Percentiles rank a stretch among this genome's conserved stretches.
These are phyloP conservation scores for Karalla daura DNA, from an alignment of 2,797 vertebrate species.

Conservation along the genomic window DNA sequence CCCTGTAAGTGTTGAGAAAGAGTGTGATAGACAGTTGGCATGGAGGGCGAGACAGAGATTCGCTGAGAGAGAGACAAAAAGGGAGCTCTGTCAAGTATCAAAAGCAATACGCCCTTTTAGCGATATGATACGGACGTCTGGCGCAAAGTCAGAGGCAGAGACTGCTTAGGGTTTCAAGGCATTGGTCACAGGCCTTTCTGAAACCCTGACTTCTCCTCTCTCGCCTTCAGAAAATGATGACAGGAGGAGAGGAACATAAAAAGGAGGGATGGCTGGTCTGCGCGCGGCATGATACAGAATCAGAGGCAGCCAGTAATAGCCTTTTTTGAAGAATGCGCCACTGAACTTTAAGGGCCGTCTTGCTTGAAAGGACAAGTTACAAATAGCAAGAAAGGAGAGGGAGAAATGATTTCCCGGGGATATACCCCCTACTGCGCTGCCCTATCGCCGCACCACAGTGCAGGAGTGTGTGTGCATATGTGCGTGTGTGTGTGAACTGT, in stretches of 20 bases:
- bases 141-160: conserved; percentile 71
- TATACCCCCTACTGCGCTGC: conserved; percentile 75
- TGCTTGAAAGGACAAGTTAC: conserved; percentile 85
- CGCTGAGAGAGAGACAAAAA: conserved; percentile 68
- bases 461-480: conserved; percentile 28
- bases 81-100: conserved; percentile 75
- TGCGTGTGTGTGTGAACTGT: conserved; percentile 30
- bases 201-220: conserved; percentile 75
- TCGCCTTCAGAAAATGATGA: conserved; percentile 76
- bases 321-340: conserved; percentile 85
- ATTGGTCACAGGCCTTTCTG: conserved; percentile 73
- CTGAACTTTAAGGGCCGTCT: conserved; percentile 86
- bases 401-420: conserved; percentile 80
- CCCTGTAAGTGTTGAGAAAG: conserved; percentile 50
- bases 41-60: conserved; percentile 60
- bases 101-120: conserved; percentile 71
- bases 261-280: conserved; percentile 78
- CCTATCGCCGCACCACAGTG: conserved; percentile 66
- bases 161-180: conserved; percentile 80
- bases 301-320: conserved; percentile 83
- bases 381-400: conserved; percentile 80
- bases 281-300: conserved; percentile 80
- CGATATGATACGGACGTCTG: conserved; percentile 69
- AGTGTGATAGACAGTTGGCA: conserved; percentile 63
- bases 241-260: conserved; percentile 75